These are phyloP conservation scores for Entomobrya multifasciata DNA, from an alignment of 2,888 invertebrate genomes.

Conservation along the genomic window DNA sequence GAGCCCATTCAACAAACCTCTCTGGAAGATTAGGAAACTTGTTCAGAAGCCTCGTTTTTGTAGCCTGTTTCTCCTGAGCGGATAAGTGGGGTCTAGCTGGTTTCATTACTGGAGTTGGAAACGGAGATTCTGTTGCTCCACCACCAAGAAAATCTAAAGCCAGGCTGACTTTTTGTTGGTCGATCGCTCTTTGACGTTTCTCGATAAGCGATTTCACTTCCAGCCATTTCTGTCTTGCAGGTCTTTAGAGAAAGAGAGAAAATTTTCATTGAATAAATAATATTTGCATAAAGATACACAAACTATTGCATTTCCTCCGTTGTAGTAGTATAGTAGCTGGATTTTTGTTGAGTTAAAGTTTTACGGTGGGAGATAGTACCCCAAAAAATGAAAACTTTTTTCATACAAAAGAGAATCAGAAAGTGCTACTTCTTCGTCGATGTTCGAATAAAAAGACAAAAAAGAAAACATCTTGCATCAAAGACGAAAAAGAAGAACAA, in stretches of 20 bases:
- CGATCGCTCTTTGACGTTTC: constrained; percentile 77
- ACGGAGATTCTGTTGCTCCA: constrained; percentile 78
- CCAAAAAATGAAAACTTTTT: neutral
- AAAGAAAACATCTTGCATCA: constrained; percentile 38
- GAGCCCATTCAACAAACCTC: constrained; percentile 88
- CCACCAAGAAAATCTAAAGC: constrained; percentile 68
- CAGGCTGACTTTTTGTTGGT: constrained; percentile 72
- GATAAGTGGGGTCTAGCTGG: constrained; percentile 79
- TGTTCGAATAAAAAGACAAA: constrained; percentile 1
- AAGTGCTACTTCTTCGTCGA: neutral
- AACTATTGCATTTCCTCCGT: constrained; percentile 9
- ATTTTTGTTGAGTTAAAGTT: no score
- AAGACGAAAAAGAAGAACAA: constrained; percentile 20
- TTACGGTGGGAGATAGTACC: neutral
- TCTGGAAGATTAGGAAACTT: constrained; percentile 90
- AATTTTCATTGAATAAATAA: constrained; percentile 52
- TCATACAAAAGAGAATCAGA: neutral
- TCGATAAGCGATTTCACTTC: constrained; percentile 79
- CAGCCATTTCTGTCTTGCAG: constrained; percentile 79
- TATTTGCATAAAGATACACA: constrained; percentile 60
- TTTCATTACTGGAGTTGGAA: constrained; percentile 79
- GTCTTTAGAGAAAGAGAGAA: constrained; percentile 68
- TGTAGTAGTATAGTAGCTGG: neutral
- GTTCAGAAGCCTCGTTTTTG: constrained; percentile 84
- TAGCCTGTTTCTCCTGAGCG: constrained; percentile 74